Conservation (phyloP, 2,113 vertebrate species). For the Phasianus colchicus region DNA sequence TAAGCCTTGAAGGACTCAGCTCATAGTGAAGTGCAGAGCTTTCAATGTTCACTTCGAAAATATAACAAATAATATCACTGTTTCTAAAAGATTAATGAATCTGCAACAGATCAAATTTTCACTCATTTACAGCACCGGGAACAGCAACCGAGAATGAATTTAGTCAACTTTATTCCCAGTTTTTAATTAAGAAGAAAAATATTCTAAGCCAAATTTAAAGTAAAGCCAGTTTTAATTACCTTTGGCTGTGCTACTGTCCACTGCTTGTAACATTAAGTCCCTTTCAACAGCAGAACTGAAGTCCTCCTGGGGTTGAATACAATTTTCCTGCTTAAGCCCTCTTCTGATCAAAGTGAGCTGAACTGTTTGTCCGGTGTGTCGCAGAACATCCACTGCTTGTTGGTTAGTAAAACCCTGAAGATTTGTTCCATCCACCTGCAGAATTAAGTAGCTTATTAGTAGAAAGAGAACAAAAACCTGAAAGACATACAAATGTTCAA, state of each 20-base stretch:
- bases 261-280: conserved; percentile 71
- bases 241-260: conserved; percentile 44
- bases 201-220: not conserved
- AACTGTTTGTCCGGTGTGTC: conserved; percentile 91
- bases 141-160: not conserved
- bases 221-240: conserved; percentile 65
- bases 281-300: conserved; percentile 45
- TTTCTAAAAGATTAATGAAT: not conserved
- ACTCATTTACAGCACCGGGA: not conserved
- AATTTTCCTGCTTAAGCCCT: conserved; percentile 81
- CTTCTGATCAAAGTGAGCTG: conserved; percentile 88
- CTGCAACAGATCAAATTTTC: not conserved
- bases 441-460: conserved; percentile 38
- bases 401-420: conserved; percentile 97
- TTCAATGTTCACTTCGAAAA: not conserved
- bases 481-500: accelerated
- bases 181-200: not conserved
- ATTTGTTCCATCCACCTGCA: conserved; percentile 92
- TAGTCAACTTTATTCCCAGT: not conserved
- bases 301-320: conserved; percentile 51
- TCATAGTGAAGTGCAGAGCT: not conserved
- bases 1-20: not conserved
- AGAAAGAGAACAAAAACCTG: not conserved
- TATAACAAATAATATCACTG: not conserved
- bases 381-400: conserved; percentile 93